Evolutionary conservation across 2,797 vertebrate species (phyloP).

Genomic region (Hyperoplus lanceolatus): DNA sequence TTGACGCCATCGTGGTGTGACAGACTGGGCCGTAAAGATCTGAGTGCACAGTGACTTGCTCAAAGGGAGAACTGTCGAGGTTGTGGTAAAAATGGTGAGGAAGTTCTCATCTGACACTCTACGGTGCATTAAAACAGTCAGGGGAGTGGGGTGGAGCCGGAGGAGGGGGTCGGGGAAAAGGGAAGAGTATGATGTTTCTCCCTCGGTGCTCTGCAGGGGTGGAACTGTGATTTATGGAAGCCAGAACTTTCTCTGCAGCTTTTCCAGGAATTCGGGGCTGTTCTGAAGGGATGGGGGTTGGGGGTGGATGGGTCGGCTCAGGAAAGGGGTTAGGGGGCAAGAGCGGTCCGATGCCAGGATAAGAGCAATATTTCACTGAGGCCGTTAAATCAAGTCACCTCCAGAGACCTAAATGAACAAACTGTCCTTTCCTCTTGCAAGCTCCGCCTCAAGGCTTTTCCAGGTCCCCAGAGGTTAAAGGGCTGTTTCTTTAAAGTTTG

Average conservation of each 20-base stretch:
- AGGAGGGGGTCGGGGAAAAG: constrained; percentile 50
- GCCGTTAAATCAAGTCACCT: constrained; percentile 76
- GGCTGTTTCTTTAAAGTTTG: constrained; percentile 22
- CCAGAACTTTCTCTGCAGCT: constrained; percentile 73
- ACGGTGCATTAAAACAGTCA: constrained; percentile 40
- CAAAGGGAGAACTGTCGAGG: constrained; percentile 63
- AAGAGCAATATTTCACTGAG: constrained; percentile 76
- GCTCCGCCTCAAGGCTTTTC: constrained; percentile 45
- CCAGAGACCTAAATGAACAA: constrained; percentile 53
- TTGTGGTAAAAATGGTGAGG: constrained; percentile 60
- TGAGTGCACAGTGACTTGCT: constrained; percentile 52
- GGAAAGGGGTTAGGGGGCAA: constrained; percentile 63
- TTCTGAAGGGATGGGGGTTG: constrained; percentile 28
- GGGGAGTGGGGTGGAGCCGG: constrained; percentile 32
- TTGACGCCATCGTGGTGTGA: constrained; percentile 71
- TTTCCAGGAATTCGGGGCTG: constrained; percentile 80
- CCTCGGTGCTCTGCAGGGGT: constrained; percentile 68
- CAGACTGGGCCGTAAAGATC: constrained; percentile 76
- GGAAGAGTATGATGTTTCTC: constrained; percentile 76
- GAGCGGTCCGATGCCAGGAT: constrained; percentile 61
- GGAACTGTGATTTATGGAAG: constrained; percentile 80
- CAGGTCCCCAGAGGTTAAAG: constrained; percentile 35
- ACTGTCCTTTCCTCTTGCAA: constrained; percentile 34
- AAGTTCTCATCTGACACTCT: constrained; percentile 65
- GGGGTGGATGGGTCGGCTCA: constrained; percentile 2